phyloP scores from a whole-genome alignment of 2,797 vertebrate species.

The Acanthis flammea region DNA sequence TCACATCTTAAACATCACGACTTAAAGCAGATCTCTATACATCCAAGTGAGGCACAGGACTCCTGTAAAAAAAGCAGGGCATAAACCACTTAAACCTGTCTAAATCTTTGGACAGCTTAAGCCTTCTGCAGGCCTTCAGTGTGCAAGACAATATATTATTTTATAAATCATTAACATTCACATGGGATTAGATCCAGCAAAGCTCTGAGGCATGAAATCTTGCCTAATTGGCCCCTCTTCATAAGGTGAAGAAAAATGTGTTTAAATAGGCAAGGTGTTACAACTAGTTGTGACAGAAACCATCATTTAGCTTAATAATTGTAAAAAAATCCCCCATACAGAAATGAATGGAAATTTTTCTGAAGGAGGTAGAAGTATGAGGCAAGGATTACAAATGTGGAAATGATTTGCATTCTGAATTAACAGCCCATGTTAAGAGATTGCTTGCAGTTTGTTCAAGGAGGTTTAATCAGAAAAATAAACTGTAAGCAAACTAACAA shows the following conservation, averaged over 20 bases:
- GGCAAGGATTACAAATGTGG: not conserved
- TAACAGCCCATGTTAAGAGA: slow-evolving; percentile 54
- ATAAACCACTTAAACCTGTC: slow-evolving; percentile 29
- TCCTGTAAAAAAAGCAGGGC: not conserved
- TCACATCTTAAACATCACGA: not conserved
- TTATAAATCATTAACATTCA: not conserved
- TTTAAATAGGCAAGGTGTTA: not conserved
- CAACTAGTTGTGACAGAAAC: not conserved
- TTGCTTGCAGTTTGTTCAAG: slow-evolving; percentile 62
- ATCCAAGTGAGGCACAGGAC: not conserved
- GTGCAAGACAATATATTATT: not conserved
- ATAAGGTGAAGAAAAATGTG: not conserved
- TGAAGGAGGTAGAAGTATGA: not conserved
- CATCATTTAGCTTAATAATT: not conserved
- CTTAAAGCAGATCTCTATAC: not conserved
- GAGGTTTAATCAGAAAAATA: slow-evolving; percentile 66
- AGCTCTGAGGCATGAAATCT: not conserved
- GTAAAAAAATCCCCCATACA: not conserved
- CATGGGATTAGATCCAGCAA: not conserved
- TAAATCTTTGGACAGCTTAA: slow-evolving; percentile 14
- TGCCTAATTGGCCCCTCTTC: not conserved
- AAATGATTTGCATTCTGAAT: slow-evolving; percentile 63
- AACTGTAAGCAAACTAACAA: slow-evolving; percentile 62
- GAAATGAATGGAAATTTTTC: not conserved
- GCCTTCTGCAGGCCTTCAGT: not conserved